These are phyloP conservation scores for Coleophora flavipennella DNA, from an alignment of 2,888 invertebrate species.

Conservation along the genomic window DNA sequence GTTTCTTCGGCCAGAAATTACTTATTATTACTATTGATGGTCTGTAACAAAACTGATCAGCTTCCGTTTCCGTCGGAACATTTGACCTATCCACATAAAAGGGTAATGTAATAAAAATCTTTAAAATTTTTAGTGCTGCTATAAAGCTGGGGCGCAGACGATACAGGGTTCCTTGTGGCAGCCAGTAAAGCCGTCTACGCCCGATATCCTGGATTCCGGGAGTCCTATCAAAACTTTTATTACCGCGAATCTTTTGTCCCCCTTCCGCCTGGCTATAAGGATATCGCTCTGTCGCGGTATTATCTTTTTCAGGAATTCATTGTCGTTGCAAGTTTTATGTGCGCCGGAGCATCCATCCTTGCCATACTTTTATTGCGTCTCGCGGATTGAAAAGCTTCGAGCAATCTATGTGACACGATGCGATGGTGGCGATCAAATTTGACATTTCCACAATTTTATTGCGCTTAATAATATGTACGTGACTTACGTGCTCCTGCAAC, in stretches of 20 bases:
- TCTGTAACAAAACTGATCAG: neutral
- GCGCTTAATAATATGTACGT: too few species aligned
- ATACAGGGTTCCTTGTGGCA: constrained; percentile 35
- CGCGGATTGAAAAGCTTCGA: constrained; percentile 18
- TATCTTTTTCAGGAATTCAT: constrained; percentile 70
- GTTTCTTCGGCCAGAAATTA: too few species aligned
- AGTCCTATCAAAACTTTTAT: constrained; percentile 70
- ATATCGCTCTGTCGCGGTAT: constrained; percentile 47
- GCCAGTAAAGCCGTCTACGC: constrained; percentile 56
- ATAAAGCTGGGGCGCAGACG: constrained; percentile 47
- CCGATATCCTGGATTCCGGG: constrained; percentile 62
- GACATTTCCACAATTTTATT: too few species aligned
- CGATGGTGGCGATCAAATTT: too few species aligned
- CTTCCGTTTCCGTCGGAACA: constrained; percentile 7
- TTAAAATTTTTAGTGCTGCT: constrained; percentile 47
- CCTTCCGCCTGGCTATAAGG: constrained; percentile 50
- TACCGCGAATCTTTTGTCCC: constrained; percentile 52
- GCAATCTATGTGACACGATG: neutral
- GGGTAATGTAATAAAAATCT: constrained; percentile 43
- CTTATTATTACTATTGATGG: too few species aligned
- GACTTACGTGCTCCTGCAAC: too few species aligned
- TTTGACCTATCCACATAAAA: constrained; percentile 17
- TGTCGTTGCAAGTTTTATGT: constrained; percentile 66
- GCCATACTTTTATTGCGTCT: constrained; percentile 68
- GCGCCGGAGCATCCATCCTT: constrained; percentile 34